A percentile compares a stretch with the other conserved stretches of the same genome.
These are phyloP conservation scores for Cygnus atratus DNA, from an alignment of 2,113 vertebrate species.

Conservation along the genomic window DNA sequence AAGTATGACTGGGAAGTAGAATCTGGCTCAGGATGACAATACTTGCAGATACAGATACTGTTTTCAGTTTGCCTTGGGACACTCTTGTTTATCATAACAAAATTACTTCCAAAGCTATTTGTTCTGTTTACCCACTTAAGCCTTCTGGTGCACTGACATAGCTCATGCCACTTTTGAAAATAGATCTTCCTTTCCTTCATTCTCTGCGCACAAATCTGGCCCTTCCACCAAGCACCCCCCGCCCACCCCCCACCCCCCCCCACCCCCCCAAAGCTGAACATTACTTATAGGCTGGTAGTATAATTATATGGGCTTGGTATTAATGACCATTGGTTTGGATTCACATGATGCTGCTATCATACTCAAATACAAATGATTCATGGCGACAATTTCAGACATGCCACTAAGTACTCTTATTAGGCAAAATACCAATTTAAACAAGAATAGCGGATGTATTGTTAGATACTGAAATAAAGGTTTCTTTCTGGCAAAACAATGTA, in stretches of 20 bases:
- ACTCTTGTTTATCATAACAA: neutral
- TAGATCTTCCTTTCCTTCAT: neutral
- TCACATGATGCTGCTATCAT: neutral
- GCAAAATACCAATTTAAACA: neutral
- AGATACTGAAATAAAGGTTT: neutral
- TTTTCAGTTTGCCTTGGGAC: neutral
- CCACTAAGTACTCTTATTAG: neutral
- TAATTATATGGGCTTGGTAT: neutral
- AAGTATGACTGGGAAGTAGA: neutral
- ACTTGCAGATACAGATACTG: neutral
- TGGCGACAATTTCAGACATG: neutral
- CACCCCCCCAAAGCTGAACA: neutral
- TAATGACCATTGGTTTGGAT: neutral
- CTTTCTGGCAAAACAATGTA: neutral
- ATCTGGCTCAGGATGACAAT: neutral
- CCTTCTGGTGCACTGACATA: neutral
- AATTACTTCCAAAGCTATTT: neutral
- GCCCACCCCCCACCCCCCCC: fast-evolving
- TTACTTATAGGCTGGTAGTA: neutral
- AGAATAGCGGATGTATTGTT: neutral
- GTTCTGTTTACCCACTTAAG: neutral
- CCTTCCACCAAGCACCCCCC: neutral
- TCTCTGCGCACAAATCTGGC: neutral
- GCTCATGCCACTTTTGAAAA: neutral
- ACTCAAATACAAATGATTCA: neutral